These are phyloP conservation scores for Florisuga fusca DNA, from an alignment of 2,797 vertebrate species.

Conservation along the genomic window DNA sequence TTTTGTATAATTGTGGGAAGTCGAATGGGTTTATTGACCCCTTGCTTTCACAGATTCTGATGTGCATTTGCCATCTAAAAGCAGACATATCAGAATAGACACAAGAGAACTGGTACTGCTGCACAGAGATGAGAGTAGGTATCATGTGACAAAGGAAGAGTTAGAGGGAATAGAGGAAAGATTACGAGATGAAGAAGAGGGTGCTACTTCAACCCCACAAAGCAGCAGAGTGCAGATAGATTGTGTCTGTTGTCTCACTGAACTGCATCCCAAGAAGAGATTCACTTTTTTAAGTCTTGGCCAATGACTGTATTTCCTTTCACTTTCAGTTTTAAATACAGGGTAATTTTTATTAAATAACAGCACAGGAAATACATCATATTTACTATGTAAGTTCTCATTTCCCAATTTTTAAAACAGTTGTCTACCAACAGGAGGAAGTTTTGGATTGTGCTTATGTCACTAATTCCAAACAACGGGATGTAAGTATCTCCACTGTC, in stretches of 20 bases:
- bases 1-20: not conserved
- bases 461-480: not conserved
- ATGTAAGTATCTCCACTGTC: not conserved
- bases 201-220: fast-evolving
- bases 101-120: not conserved
- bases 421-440: not conserved
- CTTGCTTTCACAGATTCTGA: not conserved
- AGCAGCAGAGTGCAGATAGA: not conserved
- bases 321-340: not conserved
- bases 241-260: not conserved
- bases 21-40: not conserved
- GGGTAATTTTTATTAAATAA: not conserved
- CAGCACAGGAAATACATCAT: not conserved
- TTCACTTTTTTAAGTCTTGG: not conserved
- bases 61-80: not conserved
- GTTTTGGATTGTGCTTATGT: not conserved
- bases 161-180: not conserved
- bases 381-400: not conserved
- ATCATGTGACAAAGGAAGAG: not conserved
- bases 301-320: not conserved
- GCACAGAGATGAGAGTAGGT: not conserved
- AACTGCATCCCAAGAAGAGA: not conserved
- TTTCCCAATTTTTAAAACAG: not conserved
- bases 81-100: not conserved
- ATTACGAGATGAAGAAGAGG: not conserved